phyloP scores from a whole-genome alignment of 2,797 vertebrate genomes.

The Schizothorax lantsangensis region DNA sequence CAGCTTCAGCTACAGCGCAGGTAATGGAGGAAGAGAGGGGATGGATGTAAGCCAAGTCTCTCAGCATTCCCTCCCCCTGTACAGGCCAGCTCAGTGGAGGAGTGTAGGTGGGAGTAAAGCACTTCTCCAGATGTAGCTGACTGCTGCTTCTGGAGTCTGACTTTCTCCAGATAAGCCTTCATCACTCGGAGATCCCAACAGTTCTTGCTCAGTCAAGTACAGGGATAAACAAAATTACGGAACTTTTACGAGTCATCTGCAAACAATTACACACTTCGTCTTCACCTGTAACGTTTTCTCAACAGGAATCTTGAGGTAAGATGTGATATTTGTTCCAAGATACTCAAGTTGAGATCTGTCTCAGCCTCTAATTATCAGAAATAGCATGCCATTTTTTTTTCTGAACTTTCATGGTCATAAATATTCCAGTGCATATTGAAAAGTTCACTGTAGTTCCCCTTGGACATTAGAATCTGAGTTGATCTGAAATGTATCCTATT shows the following conservation, averaged over 20 bases:
- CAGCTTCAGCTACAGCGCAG: slow-evolving; percentile 3
- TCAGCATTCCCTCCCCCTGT: slow-evolving; percentile 54
- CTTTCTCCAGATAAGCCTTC: slow-evolving; percentile 49
- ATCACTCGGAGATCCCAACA: slow-evolving; percentile 38
- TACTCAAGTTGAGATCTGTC: slow-evolving; percentile 48
- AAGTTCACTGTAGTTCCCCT: slow-evolving; percentile 7
- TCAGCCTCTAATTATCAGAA: slow-evolving; percentile 34
- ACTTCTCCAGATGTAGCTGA: slow-evolving; percentile 66
- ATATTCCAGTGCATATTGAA: slow-evolving; percentile 42
- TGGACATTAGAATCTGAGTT: neutral
- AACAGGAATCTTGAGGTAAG: slow-evolving; percentile 58
- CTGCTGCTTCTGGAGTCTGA: slow-evolving; percentile 50
- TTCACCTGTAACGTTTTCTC: slow-evolving; percentile 25
- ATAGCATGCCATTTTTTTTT: slow-evolving; percentile 18
- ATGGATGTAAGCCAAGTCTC: slow-evolving; percentile 57
- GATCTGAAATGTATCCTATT: slow-evolving; percentile 9
- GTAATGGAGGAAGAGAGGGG: slow-evolving; percentile 43
- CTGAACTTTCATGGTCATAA: slow-evolving; percentile 20
- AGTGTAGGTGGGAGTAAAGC: slow-evolving; percentile 58
- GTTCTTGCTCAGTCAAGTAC: slow-evolving; percentile 16
- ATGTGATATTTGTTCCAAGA: slow-evolving; percentile 13
- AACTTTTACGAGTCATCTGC: slow-evolving; percentile 8
- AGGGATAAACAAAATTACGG: slow-evolving; percentile 41
- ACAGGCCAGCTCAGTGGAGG: slow-evolving; percentile 46
- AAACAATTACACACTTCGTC: slow-evolving; percentile 14